phyloP scores from a whole-genome alignment of 2,888 invertebrate species.

The Metalampra italica region DNA sequence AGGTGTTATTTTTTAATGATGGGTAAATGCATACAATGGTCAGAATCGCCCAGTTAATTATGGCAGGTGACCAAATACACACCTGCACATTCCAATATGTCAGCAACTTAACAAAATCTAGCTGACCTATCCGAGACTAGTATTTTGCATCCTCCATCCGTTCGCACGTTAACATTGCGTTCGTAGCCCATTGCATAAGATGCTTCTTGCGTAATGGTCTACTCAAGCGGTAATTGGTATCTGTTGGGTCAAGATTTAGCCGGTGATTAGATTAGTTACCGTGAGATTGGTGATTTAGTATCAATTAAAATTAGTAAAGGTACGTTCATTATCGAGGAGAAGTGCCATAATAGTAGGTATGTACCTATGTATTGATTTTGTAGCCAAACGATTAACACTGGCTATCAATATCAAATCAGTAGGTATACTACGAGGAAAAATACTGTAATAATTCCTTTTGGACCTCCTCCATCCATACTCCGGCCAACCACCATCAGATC shows the following conservation, averaged over 20 bases:
- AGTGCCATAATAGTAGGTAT: not conserved
- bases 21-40: too few relatives aligned
- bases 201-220: slow-evolving; percentile 36
- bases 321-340: not conserved
- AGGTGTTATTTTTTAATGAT: not conserved
- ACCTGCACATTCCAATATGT: too few relatives aligned
- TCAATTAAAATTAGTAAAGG: not conserved
- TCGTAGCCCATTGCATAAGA: slow-evolving; percentile 54
- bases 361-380: not conserved
- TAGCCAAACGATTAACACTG: not conserved
- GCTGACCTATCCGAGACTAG: slow-evolving; percentile 7
- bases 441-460: too few relatives aligned
- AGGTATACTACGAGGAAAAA: not conserved
- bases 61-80: too few relatives aligned
- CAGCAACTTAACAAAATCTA: not conserved
- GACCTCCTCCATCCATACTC: too few relatives aligned
- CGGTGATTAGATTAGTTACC: slow-evolving; percentile 2
- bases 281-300: not conserved
- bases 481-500: too few relatives aligned
- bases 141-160: slow-evolving; percentile 46
- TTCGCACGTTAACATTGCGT: slow-evolving; percentile 31
- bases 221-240: slow-evolving; percentile 13
- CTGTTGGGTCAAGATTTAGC: slow-evolving; percentile 2
- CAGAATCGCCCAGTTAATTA: too few relatives aligned
- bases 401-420: not conserved